These are phyloP conservation scores for Ceryle rudis DNA, from an alignment of 2,797 vertebrate genomes.

Conservation along the genomic window DNA sequence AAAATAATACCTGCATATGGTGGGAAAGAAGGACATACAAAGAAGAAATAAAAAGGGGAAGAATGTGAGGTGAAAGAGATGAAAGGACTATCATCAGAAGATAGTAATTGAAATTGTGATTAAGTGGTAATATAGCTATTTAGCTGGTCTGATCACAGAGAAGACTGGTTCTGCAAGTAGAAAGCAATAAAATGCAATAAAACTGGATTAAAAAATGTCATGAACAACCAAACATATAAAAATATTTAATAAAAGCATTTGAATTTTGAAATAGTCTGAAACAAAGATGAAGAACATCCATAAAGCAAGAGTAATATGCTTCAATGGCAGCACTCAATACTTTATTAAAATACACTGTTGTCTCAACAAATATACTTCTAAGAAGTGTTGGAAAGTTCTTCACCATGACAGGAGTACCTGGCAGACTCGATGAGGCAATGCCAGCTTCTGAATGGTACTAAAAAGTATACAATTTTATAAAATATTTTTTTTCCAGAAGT, in stretches of 20 bases:
- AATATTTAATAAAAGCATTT: neutral
- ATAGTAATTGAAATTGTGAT: neutral
- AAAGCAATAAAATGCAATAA: neutral
- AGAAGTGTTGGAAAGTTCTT: neutral
- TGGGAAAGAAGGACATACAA: neutral
- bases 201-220: neutral
- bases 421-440: neutral
- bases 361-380: neutral
- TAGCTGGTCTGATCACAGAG: neutral
- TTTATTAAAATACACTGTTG: neutral
- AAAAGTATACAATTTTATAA: neutral
- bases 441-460: neutral
- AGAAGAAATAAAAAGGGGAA: neutral
- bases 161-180: neutral
- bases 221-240: neutral
- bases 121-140: neutral
- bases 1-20: neutral
- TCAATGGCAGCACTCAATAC: neutral
- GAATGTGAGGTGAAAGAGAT: neutral
- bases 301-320: neutral
- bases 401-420: neutral
- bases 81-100: neutral
- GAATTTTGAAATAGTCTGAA: neutral
- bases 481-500: neutral
- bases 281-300: neutral